A percentile compares a stretch with the other conserved stretches of the same genome.
Evolutionary conservation across 2,888 invertebrate species (phyloP).

Genomic region (Thymelicus acteon): DNA sequence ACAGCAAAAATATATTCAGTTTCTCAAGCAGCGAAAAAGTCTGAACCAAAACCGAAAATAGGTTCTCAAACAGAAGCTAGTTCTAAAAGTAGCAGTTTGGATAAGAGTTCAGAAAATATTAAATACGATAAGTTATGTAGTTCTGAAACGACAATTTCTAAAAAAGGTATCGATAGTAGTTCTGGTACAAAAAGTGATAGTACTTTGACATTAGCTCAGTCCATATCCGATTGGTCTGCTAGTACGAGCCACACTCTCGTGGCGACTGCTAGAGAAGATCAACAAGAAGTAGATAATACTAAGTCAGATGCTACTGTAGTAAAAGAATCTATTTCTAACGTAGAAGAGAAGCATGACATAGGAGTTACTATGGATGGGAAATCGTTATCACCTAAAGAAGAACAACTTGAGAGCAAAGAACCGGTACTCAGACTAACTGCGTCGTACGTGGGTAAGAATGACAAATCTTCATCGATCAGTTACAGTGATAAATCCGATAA

Average conservation of each 20-base stretch:
- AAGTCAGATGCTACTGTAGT: conserved; percentile 79
- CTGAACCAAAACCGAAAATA: conserved; percentile 76
- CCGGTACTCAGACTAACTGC: conserved; percentile 68
- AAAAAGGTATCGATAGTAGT: conserved; percentile 84
- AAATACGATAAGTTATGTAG: conserved; percentile 86
- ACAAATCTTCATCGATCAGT: conserved; percentile 81
- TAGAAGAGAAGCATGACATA: conserved; percentile 56
- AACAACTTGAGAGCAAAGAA: conserved; percentile 53
- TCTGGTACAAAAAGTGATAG: conserved; percentile 92
- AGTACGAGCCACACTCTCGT: conserved; percentile 91
- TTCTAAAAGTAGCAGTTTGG: conserved; percentile 86
- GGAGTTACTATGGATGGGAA: conserved; percentile 54
- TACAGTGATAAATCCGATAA: conserved; percentile 81
- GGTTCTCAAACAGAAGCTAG: conserved; percentile 79
- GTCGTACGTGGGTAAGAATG: conserved; percentile 64
- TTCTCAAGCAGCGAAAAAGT: conserved; percentile 81
- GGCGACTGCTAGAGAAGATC: conserved; percentile 84
- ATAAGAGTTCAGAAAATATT: conserved; percentile 80
- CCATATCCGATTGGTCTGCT: conserved; percentile 93
- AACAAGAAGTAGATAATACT: conserved; percentile 69
- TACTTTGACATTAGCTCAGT: conserved; percentile 89
- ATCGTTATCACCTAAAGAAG: conserved; percentile 55
- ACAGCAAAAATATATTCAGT: conserved; percentile 85
- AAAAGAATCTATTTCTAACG: conserved; percentile 61
- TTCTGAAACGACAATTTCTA: conserved; percentile 83